Evolutionary conservation across 2,888 invertebrate species (phyloP).

Genomic region (Pardosa pseudoannulata): DNA sequence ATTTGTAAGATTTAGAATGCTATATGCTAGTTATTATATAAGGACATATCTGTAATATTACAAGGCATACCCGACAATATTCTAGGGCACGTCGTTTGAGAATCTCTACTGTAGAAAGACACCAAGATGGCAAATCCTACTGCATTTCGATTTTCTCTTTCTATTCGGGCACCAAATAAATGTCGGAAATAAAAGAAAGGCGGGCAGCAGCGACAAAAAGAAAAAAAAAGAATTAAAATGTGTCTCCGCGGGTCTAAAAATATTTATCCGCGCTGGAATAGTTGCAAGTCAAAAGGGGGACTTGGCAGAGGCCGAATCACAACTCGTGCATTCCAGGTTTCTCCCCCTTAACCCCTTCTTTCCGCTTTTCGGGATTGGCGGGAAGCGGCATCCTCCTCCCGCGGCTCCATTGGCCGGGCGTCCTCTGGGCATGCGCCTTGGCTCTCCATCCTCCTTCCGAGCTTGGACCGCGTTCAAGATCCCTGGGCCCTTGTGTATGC

Average conservation of each 20-base stretch:
- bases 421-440: conserved; percentile 57
- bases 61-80: too few species aligned
- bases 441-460: conserved; percentile 16
- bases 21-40: too few species aligned
- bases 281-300: conserved; percentile 10
- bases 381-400: conserved; percentile 30
- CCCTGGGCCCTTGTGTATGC: conserved; percentile 34
- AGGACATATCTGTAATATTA: too few species aligned
- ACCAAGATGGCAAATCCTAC: background rate
- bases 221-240: too few species aligned
- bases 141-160: background rate
- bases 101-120: too few species aligned
- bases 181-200: background rate
- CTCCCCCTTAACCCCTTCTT: conserved; percentile 48
- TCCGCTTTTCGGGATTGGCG: conserved; percentile 57
- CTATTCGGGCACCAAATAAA: background rate
- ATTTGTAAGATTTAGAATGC: too few species aligned
- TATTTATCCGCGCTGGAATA: conserved; percentile 43
- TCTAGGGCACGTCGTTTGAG: too few species aligned
- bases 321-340: conserved; percentile 24
- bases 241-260: conserved; percentile 42
- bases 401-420: conserved; percentile 59
- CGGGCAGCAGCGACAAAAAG: conserved; percentile 2
- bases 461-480: background rate
- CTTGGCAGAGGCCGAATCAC: conserved; percentile 57